phyloP scores from a whole-genome alignment of 2,888 invertebrate genomes.

The Aporophyla nigra region DNA sequence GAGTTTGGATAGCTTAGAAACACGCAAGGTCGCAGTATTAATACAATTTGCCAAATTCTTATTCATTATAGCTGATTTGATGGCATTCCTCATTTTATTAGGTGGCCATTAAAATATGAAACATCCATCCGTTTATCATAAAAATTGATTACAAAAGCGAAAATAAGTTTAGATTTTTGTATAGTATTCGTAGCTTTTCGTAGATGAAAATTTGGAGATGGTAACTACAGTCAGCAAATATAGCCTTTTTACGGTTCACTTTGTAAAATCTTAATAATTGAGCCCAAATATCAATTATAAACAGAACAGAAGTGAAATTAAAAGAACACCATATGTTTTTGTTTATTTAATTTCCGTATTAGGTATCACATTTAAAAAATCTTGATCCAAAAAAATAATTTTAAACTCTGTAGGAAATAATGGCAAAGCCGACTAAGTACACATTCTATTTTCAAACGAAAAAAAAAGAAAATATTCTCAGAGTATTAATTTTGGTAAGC shows the following conservation, averaged over 20 bases:
- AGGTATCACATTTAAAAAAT: too few species aligned
- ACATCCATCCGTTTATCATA: slow-evolving; percentile 43
- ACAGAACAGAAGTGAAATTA: too few species aligned
- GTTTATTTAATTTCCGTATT: too few species aligned
- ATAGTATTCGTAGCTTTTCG: not conserved
- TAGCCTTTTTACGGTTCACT: too few species aligned
- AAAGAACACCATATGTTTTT: too few species aligned
- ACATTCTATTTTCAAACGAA: slow-evolving; percentile 25
- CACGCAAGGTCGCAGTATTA: slow-evolving; percentile 42
- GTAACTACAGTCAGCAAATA: too few species aligned
- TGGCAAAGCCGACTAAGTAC: slow-evolving; percentile 47
- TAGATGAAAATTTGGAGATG: not conserved
- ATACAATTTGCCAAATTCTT: slow-evolving; percentile 24
- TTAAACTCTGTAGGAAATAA: slow-evolving; percentile 21
- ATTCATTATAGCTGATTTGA: slow-evolving; percentile 33
- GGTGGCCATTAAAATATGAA: slow-evolving; percentile 12
- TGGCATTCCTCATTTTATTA: slow-evolving; percentile 34
- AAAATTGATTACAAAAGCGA: slow-evolving; percentile 8
- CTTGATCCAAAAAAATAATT: slow-evolving; percentile 2
- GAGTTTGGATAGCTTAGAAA: not conserved
- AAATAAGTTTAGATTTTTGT: not conserved
- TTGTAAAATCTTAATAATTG: too few species aligned
- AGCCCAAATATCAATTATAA: too few species aligned
- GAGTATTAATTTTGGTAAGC: slow-evolving; percentile 49
- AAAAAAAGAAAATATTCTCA: slow-evolving; percentile 17